Evolutionary conservation across 2,797 vertebrate genomes (phyloP), one percentile per base, ranked within the genome.

Genomic region (Helicolenus hilgendorfi): DNA sequence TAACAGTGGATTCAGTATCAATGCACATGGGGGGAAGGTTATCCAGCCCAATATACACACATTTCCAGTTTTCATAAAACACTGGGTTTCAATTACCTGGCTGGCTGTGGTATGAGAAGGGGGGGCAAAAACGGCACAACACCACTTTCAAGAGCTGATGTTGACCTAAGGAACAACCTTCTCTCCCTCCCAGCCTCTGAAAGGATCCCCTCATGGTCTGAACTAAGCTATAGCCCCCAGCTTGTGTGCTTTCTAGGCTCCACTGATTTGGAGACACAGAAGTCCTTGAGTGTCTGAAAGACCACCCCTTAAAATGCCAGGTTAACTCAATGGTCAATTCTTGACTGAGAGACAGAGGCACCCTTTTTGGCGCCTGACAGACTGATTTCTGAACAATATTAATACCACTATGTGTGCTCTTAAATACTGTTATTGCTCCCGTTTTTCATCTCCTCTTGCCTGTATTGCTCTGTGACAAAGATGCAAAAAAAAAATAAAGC

Each of bases 191-290:
- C 69, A 63, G 86, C 60, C 84, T 79, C 89, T 96, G 95, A 97
- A 96, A 94, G 95, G 93, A 94, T 93, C 95, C 91, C 92, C 95
- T 96, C 91, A 96, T 95, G 87, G 86, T 84, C 76, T 81, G 64
- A 85, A 81, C 18, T 69, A 76, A 83, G 88, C 88, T 60, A 26
- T 55, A 81, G 77, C 86, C 90, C 81, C 69, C 81, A 62, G 81
- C 76, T 56, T 86, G 80, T 88, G 79, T 79, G 80, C 87, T 84
- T 71, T 87, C 55, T 65, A 22, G 72, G 75, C 89, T 86, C 80
- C 60, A 63, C 65, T 88, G 93, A 91, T 84, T 86, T 77, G 64
- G 86, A 94, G 89, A 96, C 92, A 96, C 90, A 95, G 92, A 64
- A 68, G 90, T 89, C 89, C 90, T 94, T 96, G 68, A 94, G 80